Conservation (phyloP, 2,888 invertebrate genomes). For the Tineola bisselliella region DNA sequence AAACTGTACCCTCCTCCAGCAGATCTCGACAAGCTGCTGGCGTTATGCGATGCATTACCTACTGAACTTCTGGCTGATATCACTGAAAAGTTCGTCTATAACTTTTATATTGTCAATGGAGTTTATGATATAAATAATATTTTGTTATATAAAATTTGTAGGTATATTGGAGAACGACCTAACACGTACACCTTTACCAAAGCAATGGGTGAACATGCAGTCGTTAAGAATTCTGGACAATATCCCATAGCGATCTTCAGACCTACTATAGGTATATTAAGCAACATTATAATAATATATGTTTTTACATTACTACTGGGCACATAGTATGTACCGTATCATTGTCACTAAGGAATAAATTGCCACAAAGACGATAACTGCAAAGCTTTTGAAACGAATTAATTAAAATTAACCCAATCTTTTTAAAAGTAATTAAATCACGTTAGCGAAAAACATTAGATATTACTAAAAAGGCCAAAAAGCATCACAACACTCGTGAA, state of each 20-base stretch:
- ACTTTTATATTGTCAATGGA: background rate
- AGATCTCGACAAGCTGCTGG: constrained; percentile 71
- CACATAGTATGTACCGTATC: too few species aligned
- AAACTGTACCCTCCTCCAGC: constrained; percentile 73
- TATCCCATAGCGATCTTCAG: constrained; percentile 81
- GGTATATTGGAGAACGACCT: constrained; percentile 72
- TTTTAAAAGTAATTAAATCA: too few species aligned
- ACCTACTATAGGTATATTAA: constrained; percentile 79
- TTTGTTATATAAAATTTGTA: too few species aligned
- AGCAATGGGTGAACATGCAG: constrained; percentile 80
- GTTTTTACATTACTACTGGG: background rate
- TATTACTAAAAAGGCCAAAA: too few species aligned
- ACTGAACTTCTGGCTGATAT: constrained; percentile 61
- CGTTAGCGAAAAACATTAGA: too few species aligned
- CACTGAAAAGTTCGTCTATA: constrained; percentile 59
- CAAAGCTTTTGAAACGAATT: too few species aligned
- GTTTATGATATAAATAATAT: too few species aligned
- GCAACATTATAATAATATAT: too few species aligned
- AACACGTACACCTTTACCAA: constrained; percentile 94
- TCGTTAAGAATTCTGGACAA: constrained; percentile 69
- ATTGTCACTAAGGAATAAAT: too few species aligned
- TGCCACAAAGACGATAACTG: too few species aligned
- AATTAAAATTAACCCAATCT: too few species aligned
- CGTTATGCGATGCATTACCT: constrained; percentile 70
- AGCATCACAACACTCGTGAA: too few species aligned